A percentile compares a stretch with the other conserved stretches of the same genome.
phyloP scores from a whole-genome alignment of 1,140 invertebrate genomes.

The Lepidostoma basale region DNA sequence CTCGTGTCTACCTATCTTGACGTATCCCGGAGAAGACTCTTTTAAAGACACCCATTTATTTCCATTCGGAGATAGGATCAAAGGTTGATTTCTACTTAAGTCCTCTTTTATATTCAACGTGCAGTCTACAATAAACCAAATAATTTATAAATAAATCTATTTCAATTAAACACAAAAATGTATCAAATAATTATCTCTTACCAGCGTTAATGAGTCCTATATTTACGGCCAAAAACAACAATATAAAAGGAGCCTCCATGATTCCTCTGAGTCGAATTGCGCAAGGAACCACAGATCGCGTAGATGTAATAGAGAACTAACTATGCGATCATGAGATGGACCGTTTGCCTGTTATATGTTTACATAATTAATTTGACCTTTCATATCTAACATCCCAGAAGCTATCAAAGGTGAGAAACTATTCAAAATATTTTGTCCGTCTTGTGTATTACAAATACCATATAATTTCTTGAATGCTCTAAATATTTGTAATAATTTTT shows the following conservation, averaged over 20 bases:
- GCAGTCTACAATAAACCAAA: conserved; percentile 38
- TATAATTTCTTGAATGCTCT: too few relatives aligned
- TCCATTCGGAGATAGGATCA: conserved; percentile 27
- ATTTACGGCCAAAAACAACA: conserved; percentile 17
- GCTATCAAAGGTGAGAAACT: conserved; percentile 33
- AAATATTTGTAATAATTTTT: too few relatives aligned
- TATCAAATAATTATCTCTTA: conserved; percentile 26
- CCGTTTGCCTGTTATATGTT: neutral
- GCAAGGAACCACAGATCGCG: too few relatives aligned
- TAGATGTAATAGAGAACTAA: too few relatives aligned
- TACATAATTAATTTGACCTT: conserved; percentile 41
- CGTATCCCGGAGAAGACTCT: conserved; percentile 25
- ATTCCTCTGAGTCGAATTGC: too few relatives aligned
- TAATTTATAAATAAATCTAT: neutral
- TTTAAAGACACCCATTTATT: conserved; percentile 36
- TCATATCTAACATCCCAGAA: conserved; percentile 22
- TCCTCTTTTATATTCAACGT: conserved; percentile 39
- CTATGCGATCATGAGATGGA: neutral
- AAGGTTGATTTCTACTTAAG: conserved; percentile 40
- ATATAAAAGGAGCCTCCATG: neutral
- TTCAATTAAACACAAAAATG: neutral
- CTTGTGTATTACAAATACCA: too few relatives aligned
- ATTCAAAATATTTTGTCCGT: too few relatives aligned
- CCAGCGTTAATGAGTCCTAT: conserved; percentile 34
- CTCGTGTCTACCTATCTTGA: conserved; percentile 38